These are phyloP conservation scores for Ichneumon xanthorius DNA, from an alignment of 2,888 invertebrate genomes.

Conservation along the genomic window DNA sequence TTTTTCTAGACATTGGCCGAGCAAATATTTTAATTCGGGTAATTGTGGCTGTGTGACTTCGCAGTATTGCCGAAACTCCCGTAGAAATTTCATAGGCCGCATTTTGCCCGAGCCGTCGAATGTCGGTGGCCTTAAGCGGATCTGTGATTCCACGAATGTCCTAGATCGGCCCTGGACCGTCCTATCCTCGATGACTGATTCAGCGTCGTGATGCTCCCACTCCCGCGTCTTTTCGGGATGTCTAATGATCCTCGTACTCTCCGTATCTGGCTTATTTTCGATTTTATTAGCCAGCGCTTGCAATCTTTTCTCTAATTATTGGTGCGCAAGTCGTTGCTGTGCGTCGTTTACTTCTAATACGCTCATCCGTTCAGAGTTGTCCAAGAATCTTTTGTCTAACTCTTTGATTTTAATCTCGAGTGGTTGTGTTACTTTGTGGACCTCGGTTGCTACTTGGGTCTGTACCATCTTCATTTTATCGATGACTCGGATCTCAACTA, in stretches of 20 bases:
- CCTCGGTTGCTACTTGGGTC: too few species aligned
- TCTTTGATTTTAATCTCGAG: too few species aligned
- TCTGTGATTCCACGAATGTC: not conserved
- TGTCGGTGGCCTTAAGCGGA: not conserved
- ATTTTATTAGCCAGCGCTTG: too few species aligned
- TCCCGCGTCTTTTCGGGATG: not conserved
- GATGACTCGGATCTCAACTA: not conserved
- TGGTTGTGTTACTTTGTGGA: too few species aligned
- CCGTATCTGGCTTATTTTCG: too few species aligned
- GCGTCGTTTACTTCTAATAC: too few species aligned
- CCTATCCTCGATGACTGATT: not conserved
- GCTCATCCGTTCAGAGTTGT: too few species aligned
- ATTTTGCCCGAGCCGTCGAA: not conserved
- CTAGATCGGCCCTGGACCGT: not conserved
- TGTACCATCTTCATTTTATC: not conserved
- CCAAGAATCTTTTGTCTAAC: too few species aligned
- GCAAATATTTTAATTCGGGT: not conserved
- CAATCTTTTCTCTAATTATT: too few species aligned
- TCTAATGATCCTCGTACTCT: not conserved
- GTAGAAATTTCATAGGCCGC: not conserved
- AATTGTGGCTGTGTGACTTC: not conserved
- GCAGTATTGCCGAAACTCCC: slow-evolving; percentile 7
- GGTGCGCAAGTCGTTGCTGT: too few species aligned
- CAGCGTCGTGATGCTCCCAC: not conserved
- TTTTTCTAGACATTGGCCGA: not conserved